Evolutionary conservation across 1,140 invertebrate genomes (phyloP).

Genomic region (Saccostrea echinata): DNA sequence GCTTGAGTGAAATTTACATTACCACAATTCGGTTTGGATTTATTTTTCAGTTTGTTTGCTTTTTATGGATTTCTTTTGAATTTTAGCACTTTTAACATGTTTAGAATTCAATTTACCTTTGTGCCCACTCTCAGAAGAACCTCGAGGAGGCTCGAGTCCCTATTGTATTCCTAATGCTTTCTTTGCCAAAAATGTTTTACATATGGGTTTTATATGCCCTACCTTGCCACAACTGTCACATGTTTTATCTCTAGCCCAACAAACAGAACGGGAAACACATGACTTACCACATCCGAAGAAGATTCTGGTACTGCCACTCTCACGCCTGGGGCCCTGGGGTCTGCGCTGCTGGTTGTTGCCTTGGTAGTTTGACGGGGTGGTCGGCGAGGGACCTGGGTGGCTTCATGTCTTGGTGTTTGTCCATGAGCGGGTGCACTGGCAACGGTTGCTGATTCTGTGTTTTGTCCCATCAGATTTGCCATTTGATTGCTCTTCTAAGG

Average conservation of each 20-base stretch:
- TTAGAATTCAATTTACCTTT: constrained; percentile 38
- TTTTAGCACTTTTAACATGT: no score
- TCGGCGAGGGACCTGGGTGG: no score
- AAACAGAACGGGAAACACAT: constrained; percentile 17
- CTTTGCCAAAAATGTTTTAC: not conserved
- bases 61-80: no score
- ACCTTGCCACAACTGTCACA: constrained; percentile 24
- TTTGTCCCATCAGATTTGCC: no score
- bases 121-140: constrained; percentile 45
- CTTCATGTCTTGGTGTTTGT: no score
- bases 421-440: no score
- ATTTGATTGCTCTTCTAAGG: not conserved
- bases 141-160: constrained; percentile 50
- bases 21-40: not conserved
- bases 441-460: no score
- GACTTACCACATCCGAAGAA: constrained; percentile 43
- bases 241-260: constrained; percentile 38
- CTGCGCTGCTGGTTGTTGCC: no score
- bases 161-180: not conserved
- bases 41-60: not conserved
- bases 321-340: no score
- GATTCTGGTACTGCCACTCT: no score
- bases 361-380: no score
- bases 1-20: constrained; percentile 28
- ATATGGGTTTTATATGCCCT: constrained; percentile 36